Percentiles rank a stretch among this genome's conserved stretches.
Evolutionary conservation across 2,797 vertebrate genomes (phyloP).

Genomic region (Lacerta viridis): DNA sequence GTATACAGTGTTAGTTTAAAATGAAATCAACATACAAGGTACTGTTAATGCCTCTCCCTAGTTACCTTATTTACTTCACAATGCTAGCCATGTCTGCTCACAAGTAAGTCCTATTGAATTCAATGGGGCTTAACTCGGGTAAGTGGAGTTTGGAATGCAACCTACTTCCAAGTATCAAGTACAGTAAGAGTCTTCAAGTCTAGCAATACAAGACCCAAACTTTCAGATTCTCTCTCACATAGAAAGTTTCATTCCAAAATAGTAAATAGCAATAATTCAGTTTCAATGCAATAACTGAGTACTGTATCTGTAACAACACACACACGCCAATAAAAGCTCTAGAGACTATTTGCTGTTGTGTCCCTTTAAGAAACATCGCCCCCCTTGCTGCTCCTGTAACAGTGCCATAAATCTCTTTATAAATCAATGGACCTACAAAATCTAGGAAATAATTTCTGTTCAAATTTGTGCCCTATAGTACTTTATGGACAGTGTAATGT

Average conservation of each 20-base stretch:
- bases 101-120: too few relatives aligned
- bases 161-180: neutral
- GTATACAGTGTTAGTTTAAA: conserved; percentile 21
- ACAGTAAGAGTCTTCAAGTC: neutral
- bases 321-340: conserved; percentile 26
- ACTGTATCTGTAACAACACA: neutral
- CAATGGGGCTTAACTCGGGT: too few relatives aligned
- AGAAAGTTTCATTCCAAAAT: neutral
- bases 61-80: conserved; percentile 27
- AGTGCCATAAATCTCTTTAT: neutral
- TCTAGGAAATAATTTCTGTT: conserved; percentile 23
- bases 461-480: conserved; percentile 2
- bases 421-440: neutral
- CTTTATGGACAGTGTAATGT: neutral
- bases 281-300: conserved; percentile 13
- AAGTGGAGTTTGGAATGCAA: too few relatives aligned
- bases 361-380: conserved; percentile 18
- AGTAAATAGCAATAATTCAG: neutral
- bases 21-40: conserved; percentile 35
- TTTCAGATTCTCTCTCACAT: neutral
- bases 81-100: too few relatives aligned
- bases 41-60: neutral
- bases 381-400: conserved; percentile 7
- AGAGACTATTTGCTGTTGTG: neutral
- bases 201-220: neutral